These are phyloP conservation scores for Phymorhynchus buccinoides DNA, from an alignment of 1,140 invertebrate genomes.

Conservation along the genomic window DNA sequence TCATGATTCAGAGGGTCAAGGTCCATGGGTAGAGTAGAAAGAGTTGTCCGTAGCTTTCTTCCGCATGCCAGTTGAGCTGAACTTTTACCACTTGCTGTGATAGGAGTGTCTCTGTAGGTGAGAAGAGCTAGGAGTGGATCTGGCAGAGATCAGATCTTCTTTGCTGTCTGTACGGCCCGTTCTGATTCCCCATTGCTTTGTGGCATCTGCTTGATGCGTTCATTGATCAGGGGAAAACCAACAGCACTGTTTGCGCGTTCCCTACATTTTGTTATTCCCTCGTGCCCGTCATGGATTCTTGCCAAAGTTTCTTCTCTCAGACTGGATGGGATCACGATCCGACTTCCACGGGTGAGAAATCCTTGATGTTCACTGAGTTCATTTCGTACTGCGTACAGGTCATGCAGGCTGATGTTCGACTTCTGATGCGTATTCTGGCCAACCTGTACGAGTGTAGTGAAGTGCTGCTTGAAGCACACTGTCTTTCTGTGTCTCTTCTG, in stretches of 20 bases:
- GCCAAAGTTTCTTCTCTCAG: slow-evolving; percentile 60
- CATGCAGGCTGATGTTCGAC: background rate
- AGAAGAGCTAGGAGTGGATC: too few species aligned
- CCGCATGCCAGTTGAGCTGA: too few species aligned
- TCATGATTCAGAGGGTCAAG: too few species aligned
- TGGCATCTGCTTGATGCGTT: too few species aligned
- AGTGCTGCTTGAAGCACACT: background rate
- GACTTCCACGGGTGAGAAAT: slow-evolving; percentile 16
- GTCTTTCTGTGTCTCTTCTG: background rate
- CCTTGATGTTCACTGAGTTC: background rate
- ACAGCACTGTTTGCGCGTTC: slow-evolving; percentile 30
- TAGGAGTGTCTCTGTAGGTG: too few species aligned
- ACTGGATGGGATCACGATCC: slow-evolving; percentile 57
- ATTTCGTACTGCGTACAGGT: background rate
- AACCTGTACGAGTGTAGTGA: background rate
- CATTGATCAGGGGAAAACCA: too few species aligned
- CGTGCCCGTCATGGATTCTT: slow-evolving; percentile 62
- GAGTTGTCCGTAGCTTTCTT: too few species aligned
- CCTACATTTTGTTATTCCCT: slow-evolving; percentile 56
- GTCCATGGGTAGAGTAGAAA: too few species aligned
- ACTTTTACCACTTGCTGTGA: too few species aligned
- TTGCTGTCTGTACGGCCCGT: too few species aligned
- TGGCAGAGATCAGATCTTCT: too few species aligned
- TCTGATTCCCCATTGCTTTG: too few species aligned
- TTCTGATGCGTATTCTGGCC: background rate